A percentile compares a stretch with the other conserved stretches of the same genome.
Conservation (phyloP, 2,888 invertebrate species). For the Drosophila subquinaria region DNA sequence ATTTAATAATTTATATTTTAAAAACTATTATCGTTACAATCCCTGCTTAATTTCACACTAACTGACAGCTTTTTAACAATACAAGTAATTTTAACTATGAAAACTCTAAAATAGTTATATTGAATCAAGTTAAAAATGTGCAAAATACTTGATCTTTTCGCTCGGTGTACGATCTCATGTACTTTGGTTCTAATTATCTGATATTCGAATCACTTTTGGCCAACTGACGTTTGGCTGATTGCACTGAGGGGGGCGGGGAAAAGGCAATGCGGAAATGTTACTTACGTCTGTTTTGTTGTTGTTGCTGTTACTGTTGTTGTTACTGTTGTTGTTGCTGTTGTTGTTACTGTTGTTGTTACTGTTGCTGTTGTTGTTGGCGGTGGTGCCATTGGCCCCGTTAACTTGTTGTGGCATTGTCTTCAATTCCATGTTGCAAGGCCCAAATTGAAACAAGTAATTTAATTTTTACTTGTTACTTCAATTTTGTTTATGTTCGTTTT, state of each 20-base stretch:
- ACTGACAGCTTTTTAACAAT: too few species aligned
- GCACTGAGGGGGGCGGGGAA: not conserved
- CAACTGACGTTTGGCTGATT: not conserved
- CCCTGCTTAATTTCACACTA: too few species aligned
- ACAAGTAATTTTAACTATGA: too few species aligned
- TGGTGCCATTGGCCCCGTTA: constrained; percentile 46
- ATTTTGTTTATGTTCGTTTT: not conserved
- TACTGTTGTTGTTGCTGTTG: constrained; percentile 22
- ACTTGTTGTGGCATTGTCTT: constrained; percentile 49
- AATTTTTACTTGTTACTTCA: constrained; percentile 12
- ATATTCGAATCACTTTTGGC: not conserved
- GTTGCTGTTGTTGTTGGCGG: constrained; percentile 6
- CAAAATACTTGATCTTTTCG: too few species aligned
- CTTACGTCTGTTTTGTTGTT: constrained; percentile 48
- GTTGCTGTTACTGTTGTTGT: constrained; percentile 17
- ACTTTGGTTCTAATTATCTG: not conserved
- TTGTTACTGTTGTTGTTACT: constrained; percentile 7
- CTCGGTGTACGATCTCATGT: not conserved
- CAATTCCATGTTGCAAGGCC: constrained; percentile 58
- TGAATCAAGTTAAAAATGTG: too few species aligned
- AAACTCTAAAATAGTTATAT: too few species aligned
- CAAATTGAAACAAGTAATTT: constrained; percentile 9
- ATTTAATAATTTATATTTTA: too few species aligned
- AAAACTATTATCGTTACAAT: too few species aligned
- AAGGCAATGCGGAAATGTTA: constrained; percentile 30